Evolutionary conservation across 2,888 invertebrate genomes (phyloP).

Genomic region (Lamellibrachia satsuma): DNA sequence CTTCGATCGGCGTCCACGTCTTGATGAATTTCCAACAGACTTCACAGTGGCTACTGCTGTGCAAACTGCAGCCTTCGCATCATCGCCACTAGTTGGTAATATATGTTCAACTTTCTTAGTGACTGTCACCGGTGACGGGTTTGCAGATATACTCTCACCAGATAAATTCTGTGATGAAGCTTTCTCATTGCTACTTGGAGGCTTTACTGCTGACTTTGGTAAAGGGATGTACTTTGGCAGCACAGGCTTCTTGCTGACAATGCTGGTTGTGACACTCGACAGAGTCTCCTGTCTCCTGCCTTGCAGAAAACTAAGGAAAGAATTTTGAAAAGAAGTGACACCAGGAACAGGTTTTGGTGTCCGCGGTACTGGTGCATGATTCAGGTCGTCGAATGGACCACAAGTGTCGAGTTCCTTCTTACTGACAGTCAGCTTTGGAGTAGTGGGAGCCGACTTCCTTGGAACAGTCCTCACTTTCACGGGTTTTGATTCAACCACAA

Average conservation of each 20-base stretch:
- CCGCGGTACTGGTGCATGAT: neutral
- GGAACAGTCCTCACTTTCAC: neutral
- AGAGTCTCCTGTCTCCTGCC: constrained; percentile 62
- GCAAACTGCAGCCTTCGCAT: constrained; percentile 7
- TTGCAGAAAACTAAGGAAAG: constrained; percentile 59
- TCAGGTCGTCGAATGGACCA: neutral
- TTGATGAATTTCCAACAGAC: neutral
- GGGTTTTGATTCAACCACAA: constrained; percentile 14
- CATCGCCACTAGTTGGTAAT: neutral
- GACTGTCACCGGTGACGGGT: neutral
- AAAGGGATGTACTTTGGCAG: constrained; percentile 60
- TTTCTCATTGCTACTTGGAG: constrained; percentile 39
- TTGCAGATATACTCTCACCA: neutral
- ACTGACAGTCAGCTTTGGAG: neutral
- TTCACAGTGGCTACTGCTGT: neutral
- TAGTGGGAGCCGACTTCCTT: neutral
- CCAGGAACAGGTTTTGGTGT: neutral
- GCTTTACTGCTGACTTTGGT: constrained; percentile 43
- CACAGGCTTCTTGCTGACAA: constrained; percentile 53
- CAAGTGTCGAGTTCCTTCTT: neutral
- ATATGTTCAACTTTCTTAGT: neutral
- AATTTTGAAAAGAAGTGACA: constrained; percentile 49
- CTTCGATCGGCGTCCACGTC: neutral
- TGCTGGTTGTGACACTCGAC: constrained; percentile 57
- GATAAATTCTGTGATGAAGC: neutral